Evolutionary conservation across 2,797 vertebrate genomes (phyloP), one percentile per base, ranked within the genome.

Genomic region (Hozukius guyotensis): DNA sequence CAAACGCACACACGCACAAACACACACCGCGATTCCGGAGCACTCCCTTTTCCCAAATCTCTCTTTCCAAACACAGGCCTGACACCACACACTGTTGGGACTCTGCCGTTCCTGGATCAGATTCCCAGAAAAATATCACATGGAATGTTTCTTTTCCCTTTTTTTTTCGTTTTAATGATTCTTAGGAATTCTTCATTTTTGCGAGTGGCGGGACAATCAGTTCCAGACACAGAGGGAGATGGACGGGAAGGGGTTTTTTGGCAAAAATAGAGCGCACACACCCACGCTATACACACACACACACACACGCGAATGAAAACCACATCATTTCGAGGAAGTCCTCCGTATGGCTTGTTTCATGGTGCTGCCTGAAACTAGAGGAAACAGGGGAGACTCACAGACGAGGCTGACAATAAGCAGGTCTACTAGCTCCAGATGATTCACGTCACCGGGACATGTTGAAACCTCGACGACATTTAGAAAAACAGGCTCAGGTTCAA

Each of bases 51-150:
- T 64, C 56, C 64, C 56, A 82, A 85, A 87, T 88, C 85, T 59
- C 18, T 83, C 74, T 74, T 52, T 87, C 77, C 71, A 86, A 91
- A 91, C 84, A 82, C 86, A 69, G 70, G 62, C 78, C 71, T 52
- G 78, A 88, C 77, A 88, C 87, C 88, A 72, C 84, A 70, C 85
- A 73, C 87, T 69, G 83, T 77, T 78, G 72, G 72, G 76, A 86
- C 81, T 66, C 82, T 69, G 78, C 73, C 22, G 32, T 22, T 60
- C 72, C 72, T 8, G 24, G 88, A 86, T 93, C 81, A 25, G 59
- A 89, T 93, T 94, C 89, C 89, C 87, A 85, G 90, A 94, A 94
- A 91, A 93, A 93, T 85, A 87, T 80, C 57, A 78, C 8, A 68
- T 52, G 88, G 88, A 89, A 89, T 88, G 85, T 87, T 86, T 87